Conservation (phyloP, 64 coral and sea anemone genomes). For the Exaiptasia diaphana region DNA sequence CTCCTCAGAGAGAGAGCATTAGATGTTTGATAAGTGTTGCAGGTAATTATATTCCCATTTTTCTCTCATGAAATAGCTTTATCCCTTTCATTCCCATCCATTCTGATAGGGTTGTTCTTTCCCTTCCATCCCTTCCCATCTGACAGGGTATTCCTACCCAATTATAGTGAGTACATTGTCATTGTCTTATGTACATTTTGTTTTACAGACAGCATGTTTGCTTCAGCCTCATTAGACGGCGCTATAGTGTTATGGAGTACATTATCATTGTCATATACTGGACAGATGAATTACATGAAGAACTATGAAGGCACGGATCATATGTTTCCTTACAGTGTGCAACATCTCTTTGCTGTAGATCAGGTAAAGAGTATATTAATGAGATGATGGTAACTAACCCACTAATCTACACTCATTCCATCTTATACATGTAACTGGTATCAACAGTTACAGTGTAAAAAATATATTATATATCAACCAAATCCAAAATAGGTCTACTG, state of each 20-base stretch:
- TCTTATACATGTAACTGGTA: not conserved
- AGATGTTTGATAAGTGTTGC: slow-evolving; percentile 80
- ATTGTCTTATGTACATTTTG: no score
- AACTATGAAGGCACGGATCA: slow-evolving; percentile 90
- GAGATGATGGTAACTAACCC: not conserved
- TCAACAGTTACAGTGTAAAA: no score
- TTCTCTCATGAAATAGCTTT: no score
- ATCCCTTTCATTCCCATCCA: no score
- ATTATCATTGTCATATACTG: slow-evolving; percentile 56
- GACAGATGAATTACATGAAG: slow-evolving; percentile 81
- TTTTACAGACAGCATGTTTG: slow-evolving; percentile 86
- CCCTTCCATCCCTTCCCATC: no score
- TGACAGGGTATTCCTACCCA: no score
- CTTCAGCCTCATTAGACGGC: slow-evolving; percentile 92
- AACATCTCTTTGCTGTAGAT: slow-evolving; percentile 81
- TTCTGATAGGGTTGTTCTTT: no score
- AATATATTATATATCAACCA: no score
- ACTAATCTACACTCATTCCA: not conserved
- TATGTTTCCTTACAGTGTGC: slow-evolving; percentile 82
- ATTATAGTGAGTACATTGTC: no score
- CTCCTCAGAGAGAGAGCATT: slow-evolving; percentile 81
- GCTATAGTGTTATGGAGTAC: slow-evolving; percentile 89
- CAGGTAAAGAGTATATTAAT: slow-evolving; percentile 24
- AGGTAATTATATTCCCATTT: no score
- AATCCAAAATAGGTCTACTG: no score